A percentile compares a stretch with the other conserved stretches of the same genome.
Conservation (phyloP, 2,888 invertebrate genomes). For the Escarpia spicata region DNA sequence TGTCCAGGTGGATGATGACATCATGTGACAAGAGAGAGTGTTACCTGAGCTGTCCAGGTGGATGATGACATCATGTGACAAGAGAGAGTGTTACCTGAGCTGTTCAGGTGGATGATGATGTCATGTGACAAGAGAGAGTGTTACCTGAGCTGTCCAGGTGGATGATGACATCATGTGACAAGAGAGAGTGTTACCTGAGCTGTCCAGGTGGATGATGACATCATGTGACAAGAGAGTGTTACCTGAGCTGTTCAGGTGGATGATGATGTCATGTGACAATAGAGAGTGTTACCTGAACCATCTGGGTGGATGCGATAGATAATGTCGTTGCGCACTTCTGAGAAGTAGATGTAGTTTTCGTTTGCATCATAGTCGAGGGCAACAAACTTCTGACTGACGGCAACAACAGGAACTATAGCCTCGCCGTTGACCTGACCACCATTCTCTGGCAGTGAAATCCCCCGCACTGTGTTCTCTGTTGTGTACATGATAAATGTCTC, state of each 20-base stretch:
- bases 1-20: no score
- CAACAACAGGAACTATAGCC: conserved; percentile 91
- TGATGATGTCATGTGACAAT: background rate
- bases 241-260: no score
- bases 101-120: no score
- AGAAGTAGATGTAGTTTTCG: conserved; percentile 93
- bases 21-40: no score
- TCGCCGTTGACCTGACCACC: conserved; percentile 61
- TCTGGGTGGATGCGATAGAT: conserved; percentile 73
- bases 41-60: no score
- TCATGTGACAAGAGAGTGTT: background rate
- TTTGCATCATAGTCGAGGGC: conserved; percentile 91
- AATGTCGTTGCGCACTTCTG: conserved; percentile 81
- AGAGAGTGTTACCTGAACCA: conserved; percentile 68
- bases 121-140: no score
- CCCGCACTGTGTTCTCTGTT: conserved; percentile 81
- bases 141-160: no score
- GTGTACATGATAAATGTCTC: conserved; percentile 93
- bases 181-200: no score
- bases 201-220: no score
- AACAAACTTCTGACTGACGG: conserved; percentile 92
- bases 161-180: no score
- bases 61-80: no score
- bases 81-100: no score
- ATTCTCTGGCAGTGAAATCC: conserved; percentile 28